Conservation (phyloP, 2,888 invertebrate species). For the Yponomeuta evonymella region DNA sequence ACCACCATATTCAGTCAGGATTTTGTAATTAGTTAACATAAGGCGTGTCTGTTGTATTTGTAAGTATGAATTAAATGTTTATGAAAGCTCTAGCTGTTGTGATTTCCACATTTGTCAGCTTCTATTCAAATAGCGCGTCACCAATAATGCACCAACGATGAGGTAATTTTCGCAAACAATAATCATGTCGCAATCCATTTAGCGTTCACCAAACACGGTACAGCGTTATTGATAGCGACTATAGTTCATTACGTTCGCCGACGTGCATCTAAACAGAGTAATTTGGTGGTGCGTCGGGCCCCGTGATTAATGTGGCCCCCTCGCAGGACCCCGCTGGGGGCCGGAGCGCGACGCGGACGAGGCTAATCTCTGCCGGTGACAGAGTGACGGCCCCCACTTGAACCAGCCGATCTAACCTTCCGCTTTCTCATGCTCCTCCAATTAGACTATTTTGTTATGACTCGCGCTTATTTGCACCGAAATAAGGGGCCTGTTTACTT, state of each 20-base stretch:
- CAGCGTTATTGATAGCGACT: conserved; percentile 35
- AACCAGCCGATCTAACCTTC: conserved; percentile 13
- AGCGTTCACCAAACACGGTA: neutral
- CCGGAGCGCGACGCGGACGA: conserved; percentile 13
- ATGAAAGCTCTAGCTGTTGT: neutral
- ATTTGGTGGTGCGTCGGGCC: conserved; percentile 32
- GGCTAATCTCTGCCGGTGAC: conserved; percentile 35
- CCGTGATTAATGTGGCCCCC: conserved; percentile 38
- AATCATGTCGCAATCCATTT: conserved; percentile 2
- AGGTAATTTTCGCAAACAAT: conserved; percentile 1
- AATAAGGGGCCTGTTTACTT: neutral
- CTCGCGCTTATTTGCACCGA: neutral
- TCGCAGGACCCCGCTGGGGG: conserved; percentile 18
- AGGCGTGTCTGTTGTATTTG: neutral
- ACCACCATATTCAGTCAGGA: neutral
- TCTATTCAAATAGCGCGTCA: neutral
- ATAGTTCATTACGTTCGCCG: conserved; percentile 40
- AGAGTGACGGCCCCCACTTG: conserved; percentile 24
- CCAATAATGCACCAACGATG: neutral
- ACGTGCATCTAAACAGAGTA: conserved; percentile 39
- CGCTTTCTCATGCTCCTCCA: conserved; percentile 10
- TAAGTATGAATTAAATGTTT: neutral
- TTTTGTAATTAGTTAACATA: neutral
- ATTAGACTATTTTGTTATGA: conserved; percentile 12
- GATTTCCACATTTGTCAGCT: neutral